Percentiles rank a stretch among this genome's conserved stretches.
Evolutionary conservation across 2,888 invertebrate genomes (phyloP).

Genomic region (Cheilosia vulpina): DNA sequence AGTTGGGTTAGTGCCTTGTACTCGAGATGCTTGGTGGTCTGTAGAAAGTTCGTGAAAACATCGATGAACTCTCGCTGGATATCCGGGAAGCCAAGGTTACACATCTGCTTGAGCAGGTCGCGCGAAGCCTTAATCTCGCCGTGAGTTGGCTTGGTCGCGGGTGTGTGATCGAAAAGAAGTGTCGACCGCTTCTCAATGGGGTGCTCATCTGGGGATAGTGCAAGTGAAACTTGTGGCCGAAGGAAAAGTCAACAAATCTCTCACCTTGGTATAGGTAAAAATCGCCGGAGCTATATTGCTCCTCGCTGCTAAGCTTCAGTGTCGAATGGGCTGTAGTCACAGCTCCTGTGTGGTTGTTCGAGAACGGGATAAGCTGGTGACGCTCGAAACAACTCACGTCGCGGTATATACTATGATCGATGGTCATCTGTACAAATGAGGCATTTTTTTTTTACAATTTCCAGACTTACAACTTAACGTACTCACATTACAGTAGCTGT

Average conservation of each 20-base stretch:
- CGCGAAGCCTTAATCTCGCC: slow-evolving; percentile 89
- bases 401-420: slow-evolving; percentile 91
- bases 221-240: background rate
- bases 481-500: slow-evolving; percentile 87
- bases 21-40: slow-evolving; percentile 88
- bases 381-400: slow-evolving; percentile 89
- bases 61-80: slow-evolving; percentile 87
- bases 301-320: slow-evolving; percentile 85
- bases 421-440: slow-evolving; percentile 84
- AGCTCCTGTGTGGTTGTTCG: slow-evolving; percentile 89
- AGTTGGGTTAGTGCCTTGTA: slow-evolving; percentile 88
- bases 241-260: background rate
- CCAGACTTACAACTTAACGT: background rate
- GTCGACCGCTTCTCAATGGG: slow-evolving; percentile 85
- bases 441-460: background rate
- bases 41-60: slow-evolving; percentile 87
- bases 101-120: slow-evolving; percentile 89
- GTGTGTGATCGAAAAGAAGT: slow-evolving; percentile 89
- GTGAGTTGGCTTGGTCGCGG: slow-evolving; percentile 87
- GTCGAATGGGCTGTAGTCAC: slow-evolving; percentile 87
- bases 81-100: slow-evolving; percentile 86
- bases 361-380: slow-evolving; percentile 91
- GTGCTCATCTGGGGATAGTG: slow-evolving; percentile 77
- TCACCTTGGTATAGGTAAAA: slow-evolving; percentile 79
- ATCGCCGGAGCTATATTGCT: slow-evolving; percentile 79